These are phyloP conservation scores for Ictalurus punctatus DNA, from an alignment of 2,113 vertebrate genomes.

Conservation along the genomic window DNA sequence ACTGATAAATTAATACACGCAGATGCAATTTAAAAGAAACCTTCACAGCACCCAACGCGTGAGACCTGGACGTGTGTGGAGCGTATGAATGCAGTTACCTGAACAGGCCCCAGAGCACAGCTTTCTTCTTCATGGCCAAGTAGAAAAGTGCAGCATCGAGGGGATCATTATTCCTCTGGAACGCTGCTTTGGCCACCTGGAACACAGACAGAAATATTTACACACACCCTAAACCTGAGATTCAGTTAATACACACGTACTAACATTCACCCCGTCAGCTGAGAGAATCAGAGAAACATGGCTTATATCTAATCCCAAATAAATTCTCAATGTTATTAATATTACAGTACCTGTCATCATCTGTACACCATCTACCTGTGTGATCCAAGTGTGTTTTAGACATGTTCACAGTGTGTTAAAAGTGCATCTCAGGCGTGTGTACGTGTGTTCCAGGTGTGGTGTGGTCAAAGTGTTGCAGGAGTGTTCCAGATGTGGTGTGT, in stretches of 20 bases:
- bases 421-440: neutral
- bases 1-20: neutral
- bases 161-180: constrained; percentile 93
- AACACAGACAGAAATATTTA: neutral
- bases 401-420: neutral
- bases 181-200: constrained; percentile 88
- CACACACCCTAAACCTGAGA: neutral
- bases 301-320: neutral
- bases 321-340: neutral
- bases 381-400: neutral
- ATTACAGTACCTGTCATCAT: neutral
- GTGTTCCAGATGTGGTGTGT: neutral
- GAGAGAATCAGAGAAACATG: neutral
- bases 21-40: neutral
- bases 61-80: neutral
- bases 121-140: constrained; percentile 98
- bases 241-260: neutral
- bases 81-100: constrained; percentile 69
- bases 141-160: constrained; percentile 96
- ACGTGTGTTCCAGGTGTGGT: neutral
- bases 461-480: neutral
- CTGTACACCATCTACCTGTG: neutral
- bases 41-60: neutral
- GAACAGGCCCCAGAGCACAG: constrained; percentile 96
- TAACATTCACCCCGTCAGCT: neutral